These are phyloP conservation scores for Steinernema hermaphroditum DNA, from an alignment of 2,888 invertebrate genomes.

Conservation along the genomic window DNA sequence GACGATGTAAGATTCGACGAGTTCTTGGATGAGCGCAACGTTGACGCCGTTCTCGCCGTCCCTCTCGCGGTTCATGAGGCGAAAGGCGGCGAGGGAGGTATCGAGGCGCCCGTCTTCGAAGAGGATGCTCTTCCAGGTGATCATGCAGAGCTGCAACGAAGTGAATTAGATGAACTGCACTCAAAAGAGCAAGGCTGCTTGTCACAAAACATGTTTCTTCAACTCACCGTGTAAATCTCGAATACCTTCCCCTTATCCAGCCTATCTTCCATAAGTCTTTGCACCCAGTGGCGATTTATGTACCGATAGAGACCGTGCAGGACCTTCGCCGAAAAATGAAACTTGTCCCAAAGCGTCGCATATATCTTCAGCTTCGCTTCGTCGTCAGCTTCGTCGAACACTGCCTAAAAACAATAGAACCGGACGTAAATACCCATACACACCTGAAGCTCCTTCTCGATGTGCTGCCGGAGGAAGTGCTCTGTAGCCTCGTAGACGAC, in stretches of 20 bases:
- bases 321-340: conserved; percentile 71
- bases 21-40: conserved; percentile 51
- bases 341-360: conserved; percentile 95
- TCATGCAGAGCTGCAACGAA: conserved; percentile 78
- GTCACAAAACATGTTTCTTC: not conserved
- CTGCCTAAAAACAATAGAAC: too few species aligned
- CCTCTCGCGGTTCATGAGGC: conserved; percentile 91
- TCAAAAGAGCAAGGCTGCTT: not conserved
- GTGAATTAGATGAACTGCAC: not conserved
- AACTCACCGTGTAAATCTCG: conserved; percentile 82
- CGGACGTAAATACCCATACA: too few species aligned
- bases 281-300: conserved; percentile 96
- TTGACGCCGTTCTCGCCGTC: conserved; percentile 96
- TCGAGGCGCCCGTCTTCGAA: conserved; percentile 85
- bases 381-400: conserved; percentile 84
- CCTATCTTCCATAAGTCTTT: conserved; percentile 92
- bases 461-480: not conserved
- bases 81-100: conserved; percentile 93
- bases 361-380: conserved; percentile 94
- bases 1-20: conserved; percentile 54
- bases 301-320: conserved; percentile 96
- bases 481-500: not conserved
- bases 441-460: not conserved
- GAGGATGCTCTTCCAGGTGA: conserved; percentile 93
- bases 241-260: conserved; percentile 82